A percentile compares a stretch with the other conserved stretches of the same genome.
phyloP scores from a whole-genome alignment of 2,888 invertebrate genomes.

The Esperia sulphurella region DNA sequence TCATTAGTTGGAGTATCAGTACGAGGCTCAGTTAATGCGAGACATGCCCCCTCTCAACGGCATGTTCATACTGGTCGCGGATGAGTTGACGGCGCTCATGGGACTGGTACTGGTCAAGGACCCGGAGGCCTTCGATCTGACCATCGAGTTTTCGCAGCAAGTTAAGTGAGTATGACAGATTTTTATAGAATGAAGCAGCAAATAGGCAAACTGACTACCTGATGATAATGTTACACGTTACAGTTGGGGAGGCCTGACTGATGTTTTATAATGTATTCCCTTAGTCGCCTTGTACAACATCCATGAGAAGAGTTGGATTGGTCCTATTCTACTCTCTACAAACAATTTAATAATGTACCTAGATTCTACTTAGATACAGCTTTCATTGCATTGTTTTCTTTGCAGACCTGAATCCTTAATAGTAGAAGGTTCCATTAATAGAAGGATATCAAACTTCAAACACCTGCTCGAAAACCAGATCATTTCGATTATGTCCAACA shows the following conservation, averaged over 20 bases:
- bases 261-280: no score
- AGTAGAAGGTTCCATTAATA: conserved; percentile 52
- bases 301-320: no score
- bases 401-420: conserved; percentile 49
- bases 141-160: conserved; percentile 39
- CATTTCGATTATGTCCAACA: conserved; percentile 44
- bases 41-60: conserved; percentile 37
- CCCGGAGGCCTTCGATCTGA: conserved; percentile 36
- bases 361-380: no score
- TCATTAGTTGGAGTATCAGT: conserved; percentile 41
- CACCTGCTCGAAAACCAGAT: conserved; percentile 51
- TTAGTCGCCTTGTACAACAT: no score
- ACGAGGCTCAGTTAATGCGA: conserved; percentile 30
- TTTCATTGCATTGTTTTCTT: conserved; percentile 7
- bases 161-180: conserved; percentile 42
- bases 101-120: conserved; percentile 27
- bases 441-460: conserved; percentile 48
- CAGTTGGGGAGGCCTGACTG: no score
- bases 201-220: no score
- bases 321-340: no score
- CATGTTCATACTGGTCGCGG: conserved; percentile 34
- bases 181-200: no score
- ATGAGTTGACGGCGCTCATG: conserved; percentile 47
- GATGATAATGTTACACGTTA: no score
- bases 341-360: no score